Percentiles rank a stretch among this genome's conserved stretches.
phyloP scores from a whole-genome alignment of 2,888 invertebrate species.

The Tetheella fluctuosa region DNA sequence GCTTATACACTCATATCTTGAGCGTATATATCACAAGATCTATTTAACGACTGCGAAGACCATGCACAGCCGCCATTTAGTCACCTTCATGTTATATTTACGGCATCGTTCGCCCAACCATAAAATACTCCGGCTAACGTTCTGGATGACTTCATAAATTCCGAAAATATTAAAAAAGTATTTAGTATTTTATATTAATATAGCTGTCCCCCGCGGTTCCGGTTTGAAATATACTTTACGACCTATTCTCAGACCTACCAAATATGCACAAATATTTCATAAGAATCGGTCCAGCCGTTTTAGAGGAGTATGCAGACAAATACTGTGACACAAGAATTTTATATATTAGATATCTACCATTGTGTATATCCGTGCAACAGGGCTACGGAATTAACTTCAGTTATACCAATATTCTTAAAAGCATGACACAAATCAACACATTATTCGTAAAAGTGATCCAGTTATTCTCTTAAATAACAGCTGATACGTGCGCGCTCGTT shows the following conservation, averaged over 20 bases:
- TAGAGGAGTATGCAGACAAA: too few species aligned
- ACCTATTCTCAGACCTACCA: too few species aligned
- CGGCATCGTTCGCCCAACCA: conserved; percentile 23
- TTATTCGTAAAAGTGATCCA: conserved; percentile 34
- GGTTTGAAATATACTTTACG: too few species aligned
- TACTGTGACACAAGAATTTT: too few species aligned
- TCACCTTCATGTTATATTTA: conserved; percentile 25
- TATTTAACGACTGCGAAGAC: conserved; percentile 49
- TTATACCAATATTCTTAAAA: conserved; percentile 14
- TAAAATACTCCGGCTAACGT: conserved; percentile 24
- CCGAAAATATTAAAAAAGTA: conserved; percentile 11
- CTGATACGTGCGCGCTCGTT: conserved; percentile 42
- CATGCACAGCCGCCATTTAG: conserved; percentile 48
- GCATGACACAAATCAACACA: not conserved
- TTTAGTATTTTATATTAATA: too few species aligned
- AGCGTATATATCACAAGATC: conserved; percentile 56
- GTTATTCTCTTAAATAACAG: conserved; percentile 47
- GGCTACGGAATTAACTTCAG: not conserved
- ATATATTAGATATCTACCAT: too few species aligned
- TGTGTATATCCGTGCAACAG: not conserved
- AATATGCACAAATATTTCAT: too few species aligned
- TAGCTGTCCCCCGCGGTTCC: too few species aligned
- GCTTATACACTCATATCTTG: conserved; percentile 54
- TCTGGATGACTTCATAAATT: conserved; percentile 30
- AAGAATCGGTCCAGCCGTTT: too few species aligned